phyloP scores from a whole-genome alignment of 1,140 invertebrate species.

The Ceratina australensis region DNA sequence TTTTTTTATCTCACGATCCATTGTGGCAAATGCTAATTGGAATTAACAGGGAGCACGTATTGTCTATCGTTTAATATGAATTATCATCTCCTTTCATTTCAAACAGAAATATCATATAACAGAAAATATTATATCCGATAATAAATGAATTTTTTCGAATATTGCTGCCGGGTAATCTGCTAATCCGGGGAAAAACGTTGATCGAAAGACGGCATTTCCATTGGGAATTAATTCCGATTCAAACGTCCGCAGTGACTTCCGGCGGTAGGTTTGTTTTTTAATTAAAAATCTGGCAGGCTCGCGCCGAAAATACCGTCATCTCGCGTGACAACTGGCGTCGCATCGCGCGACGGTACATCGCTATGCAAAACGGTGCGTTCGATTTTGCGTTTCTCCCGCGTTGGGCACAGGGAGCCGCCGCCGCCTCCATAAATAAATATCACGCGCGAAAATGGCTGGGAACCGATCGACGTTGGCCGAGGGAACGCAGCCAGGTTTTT shows the following conservation, averaged over 20 bases:
- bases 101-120: too few relatives aligned
- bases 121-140: too few relatives aligned
- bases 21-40: too few relatives aligned
- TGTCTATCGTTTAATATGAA: too few relatives aligned
- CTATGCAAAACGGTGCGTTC: constrained; percentile 41
- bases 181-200: background rate
- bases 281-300: constrained; percentile 52
- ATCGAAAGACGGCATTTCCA: background rate
- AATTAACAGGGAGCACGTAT: too few relatives aligned
- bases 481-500: background rate
- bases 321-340: constrained; percentile 38
- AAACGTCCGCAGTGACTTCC: background rate
- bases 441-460: constrained; percentile 27
- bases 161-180: too few relatives aligned
- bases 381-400: constrained; percentile 28
- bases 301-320: constrained; percentile 41
- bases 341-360: constrained; percentile 17
- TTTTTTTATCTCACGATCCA: too few relatives aligned
- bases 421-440: constrained; percentile 38
- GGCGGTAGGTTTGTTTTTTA: constrained; percentile 46
- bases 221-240: constrained; percentile 2
- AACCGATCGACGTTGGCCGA: background rate
- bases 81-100: too few relatives aligned
- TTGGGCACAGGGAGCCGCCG: background rate
- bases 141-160: too few relatives aligned